phyloP scores from a whole-genome alignment of 2,888 invertebrate genomes.

The Dryobotodes eremita region DNA sequence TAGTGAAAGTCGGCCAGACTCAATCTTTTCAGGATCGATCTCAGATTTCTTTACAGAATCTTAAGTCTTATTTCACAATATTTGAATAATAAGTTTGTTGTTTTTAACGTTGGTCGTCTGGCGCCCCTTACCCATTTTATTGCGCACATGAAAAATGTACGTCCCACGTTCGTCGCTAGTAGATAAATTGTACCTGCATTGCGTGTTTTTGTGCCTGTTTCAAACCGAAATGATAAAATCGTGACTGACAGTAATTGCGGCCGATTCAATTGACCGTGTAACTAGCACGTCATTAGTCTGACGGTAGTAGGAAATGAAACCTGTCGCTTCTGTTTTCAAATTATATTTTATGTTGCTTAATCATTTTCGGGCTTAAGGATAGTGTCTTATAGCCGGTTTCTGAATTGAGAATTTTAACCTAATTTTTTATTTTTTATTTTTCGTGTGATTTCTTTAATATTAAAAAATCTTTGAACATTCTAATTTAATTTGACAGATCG shows the following conservation, averaged over 20 bases:
- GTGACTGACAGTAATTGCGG: constrained; percentile 56
- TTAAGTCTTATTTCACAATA: neutral
- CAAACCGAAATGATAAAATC: constrained; percentile 61
- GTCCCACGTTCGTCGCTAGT: constrained; percentile 65
- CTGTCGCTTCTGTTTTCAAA: constrained; percentile 18
- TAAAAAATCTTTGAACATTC: no score
- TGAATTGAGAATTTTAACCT: neutral
- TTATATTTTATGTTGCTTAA: constrained; percentile 16
- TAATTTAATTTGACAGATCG: neutral
- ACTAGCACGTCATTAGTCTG: constrained; percentile 33
- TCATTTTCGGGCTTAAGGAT: neutral
- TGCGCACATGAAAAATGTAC: constrained; percentile 72
- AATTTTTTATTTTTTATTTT: no score
- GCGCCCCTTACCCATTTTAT: constrained; percentile 66
- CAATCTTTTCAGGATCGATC: neutral
- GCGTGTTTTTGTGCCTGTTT: constrained; percentile 65
- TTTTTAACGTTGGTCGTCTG: constrained; percentile 9
- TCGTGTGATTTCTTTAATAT: neutral
- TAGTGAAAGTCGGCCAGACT: no score
- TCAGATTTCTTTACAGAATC: neutral
- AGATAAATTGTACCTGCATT: constrained; percentile 71
- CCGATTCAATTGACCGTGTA: constrained; percentile 46
- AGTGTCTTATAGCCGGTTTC: no score
- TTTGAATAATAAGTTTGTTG: neutral
- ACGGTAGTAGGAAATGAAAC: constrained; percentile 44